Percentiles rank a stretch among this genome's conserved stretches.
These are phyloP conservation scores for Drosophila eohydei DNA, from an alignment of 2,888 invertebrate species.

Conservation along the genomic window DNA sequence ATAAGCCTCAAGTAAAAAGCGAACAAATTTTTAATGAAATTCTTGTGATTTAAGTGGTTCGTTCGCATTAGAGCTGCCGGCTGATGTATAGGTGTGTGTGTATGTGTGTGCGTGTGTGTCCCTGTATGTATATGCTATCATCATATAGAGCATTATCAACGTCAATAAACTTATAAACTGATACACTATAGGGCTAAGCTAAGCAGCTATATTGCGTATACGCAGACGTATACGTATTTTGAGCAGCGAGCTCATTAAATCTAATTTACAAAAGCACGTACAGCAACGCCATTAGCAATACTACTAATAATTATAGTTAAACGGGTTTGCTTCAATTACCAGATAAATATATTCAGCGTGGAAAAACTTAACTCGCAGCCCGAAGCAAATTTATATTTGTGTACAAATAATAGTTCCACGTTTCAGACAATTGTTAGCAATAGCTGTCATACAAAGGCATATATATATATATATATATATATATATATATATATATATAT, in stretches of 20 bases:
- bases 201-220: slow-evolving; percentile 1
- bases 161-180: not conserved
- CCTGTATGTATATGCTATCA: not conserved
- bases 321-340: slow-evolving; percentile 9
- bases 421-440: slow-evolving; percentile 25
- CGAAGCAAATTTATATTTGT: slow-evolving; percentile 35
- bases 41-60: slow-evolving; percentile 32
- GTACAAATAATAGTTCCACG: slow-evolving; percentile 31
- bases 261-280: not conserved
- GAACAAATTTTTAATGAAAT: slow-evolving; percentile 24
- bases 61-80: not conserved
- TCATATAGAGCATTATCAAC: slow-evolving; percentile 2
- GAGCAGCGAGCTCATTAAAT: not conserved
- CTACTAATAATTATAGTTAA: not conserved
- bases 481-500: not conserved
- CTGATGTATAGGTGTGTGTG: slow-evolving; percentile 15
- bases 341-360: slow-evolving; percentile 31
- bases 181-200: not conserved
- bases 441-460: slow-evolving; percentile 2
- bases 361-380: not conserved
- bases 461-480: not conserved
- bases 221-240: not conserved
- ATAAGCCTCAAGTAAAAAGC: slow-evolving; percentile 30
- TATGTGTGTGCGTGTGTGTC: slow-evolving; percentile 7
- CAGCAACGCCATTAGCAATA: slow-evolving; percentile 1